Conservation (phyloP, 2,113 vertebrate species). For the Otocyon megalotis region DNA sequence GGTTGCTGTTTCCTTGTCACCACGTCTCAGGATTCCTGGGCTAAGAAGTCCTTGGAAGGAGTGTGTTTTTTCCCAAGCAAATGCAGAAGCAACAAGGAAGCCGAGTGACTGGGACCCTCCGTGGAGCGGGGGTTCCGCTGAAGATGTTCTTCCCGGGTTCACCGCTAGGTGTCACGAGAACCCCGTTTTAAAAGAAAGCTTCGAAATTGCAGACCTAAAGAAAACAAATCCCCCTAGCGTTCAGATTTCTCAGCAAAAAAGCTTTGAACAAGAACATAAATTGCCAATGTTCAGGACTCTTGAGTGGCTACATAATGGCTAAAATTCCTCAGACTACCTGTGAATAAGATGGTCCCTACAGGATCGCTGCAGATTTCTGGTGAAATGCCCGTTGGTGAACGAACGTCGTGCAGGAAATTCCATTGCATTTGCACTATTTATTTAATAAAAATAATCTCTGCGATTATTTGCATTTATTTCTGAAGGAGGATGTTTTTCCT, state of each 20-base stretch:
- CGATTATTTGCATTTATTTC: constrained; percentile 81
- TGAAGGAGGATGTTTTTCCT: constrained; percentile 86
- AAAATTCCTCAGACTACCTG: constrained; percentile 14
- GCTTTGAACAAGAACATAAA: background rate
- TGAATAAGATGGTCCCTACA: background rate
- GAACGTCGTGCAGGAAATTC: constrained; percentile 70
- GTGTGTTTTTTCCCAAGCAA: constrained; percentile 13
- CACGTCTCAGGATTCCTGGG: background rate
- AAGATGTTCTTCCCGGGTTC: background rate
- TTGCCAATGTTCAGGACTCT: background rate
- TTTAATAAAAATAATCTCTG: constrained; percentile 80
- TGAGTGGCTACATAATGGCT: background rate
- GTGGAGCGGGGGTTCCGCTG: fast-evolving
- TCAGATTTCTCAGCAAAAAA: constrained; percentile 53
- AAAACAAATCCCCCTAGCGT: background rate
- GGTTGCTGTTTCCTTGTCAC: background rate
- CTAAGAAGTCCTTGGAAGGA: background rate
- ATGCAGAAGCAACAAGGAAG: constrained; percentile 1
- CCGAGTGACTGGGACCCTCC: background rate
- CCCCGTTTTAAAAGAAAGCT: constrained; percentile 49
- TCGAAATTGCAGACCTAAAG: background rate
- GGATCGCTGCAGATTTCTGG: constrained; percentile 43
- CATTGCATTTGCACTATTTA: constrained; percentile 71
- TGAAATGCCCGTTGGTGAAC: constrained; percentile 56
- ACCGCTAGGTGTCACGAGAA: constrained; percentile 85